phyloP scores from a whole-genome alignment of 2,888 invertebrate species.

The Harmothoe impar region DNA sequence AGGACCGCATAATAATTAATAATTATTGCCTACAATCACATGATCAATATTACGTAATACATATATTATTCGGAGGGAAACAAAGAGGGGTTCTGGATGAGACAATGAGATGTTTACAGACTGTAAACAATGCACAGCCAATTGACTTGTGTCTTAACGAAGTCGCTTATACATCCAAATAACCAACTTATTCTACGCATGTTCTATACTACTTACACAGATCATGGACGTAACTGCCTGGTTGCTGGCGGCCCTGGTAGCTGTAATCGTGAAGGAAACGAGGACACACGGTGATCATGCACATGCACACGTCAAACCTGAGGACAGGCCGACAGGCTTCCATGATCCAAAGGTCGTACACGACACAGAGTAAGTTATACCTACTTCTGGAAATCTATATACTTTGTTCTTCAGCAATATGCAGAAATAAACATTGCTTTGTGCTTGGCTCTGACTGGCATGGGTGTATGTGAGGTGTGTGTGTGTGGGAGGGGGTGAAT shows the following conservation, averaged over 20 bases:
- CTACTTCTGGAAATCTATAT: not conserved
- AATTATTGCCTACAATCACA: too few relatives aligned
- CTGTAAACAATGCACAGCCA: too few relatives aligned
- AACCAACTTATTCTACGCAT: too few relatives aligned
- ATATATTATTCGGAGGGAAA: too few relatives aligned
- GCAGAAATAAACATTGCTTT: not conserved
- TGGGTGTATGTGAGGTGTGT: not conserved
- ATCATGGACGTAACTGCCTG: conserved; percentile 23
- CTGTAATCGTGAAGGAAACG: not conserved
- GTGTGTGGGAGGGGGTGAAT: too few relatives aligned
- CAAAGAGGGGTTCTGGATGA: too few relatives aligned
- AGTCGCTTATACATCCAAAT: too few relatives aligned
- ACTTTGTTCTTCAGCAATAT: not conserved
- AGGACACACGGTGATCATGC: not conserved
- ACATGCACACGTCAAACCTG: not conserved
- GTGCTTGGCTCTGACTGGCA: not conserved
- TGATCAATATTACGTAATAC: too few relatives aligned
- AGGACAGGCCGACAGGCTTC: conserved; percentile 48
- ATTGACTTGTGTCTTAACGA: too few relatives aligned
- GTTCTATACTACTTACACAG: too few relatives aligned
- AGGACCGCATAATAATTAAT: too few relatives aligned
- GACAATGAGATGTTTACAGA: too few relatives aligned
- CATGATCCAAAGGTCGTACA: conserved; percentile 59
- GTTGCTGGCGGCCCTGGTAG: not conserved
- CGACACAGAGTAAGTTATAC: conserved; percentile 60